These are phyloP conservation scores for Allacma fusca DNA, from an alignment of 2,888 invertebrate species.

Conservation along the genomic window DNA sequence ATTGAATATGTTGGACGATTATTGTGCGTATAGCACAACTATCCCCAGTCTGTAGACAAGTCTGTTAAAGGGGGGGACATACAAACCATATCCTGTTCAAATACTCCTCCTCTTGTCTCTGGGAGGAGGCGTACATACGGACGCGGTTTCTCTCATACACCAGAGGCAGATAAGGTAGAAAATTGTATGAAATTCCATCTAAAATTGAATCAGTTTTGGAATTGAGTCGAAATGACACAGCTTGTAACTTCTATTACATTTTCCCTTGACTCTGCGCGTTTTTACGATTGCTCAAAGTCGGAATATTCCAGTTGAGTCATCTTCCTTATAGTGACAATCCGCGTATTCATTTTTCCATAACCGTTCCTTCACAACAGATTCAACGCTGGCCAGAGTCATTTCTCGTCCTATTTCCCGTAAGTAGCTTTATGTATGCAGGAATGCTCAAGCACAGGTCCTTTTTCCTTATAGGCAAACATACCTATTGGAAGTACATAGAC, in stretches of 20 bases:
- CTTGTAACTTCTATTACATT: constrained; percentile 35
- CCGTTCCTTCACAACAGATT: neutral
- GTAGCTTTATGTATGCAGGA: no score
- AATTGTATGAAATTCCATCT: constrained; percentile 30
- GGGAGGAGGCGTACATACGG: neutral
- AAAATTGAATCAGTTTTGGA: constrained; percentile 38
- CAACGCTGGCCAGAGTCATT: no score
- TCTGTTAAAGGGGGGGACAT: no score
- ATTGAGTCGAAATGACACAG: constrained; percentile 30
- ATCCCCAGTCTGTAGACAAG: neutral
- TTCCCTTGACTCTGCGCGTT: constrained; percentile 13
- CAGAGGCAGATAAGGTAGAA: constrained; percentile 8
- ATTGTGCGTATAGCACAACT: no score
- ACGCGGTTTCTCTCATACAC: neutral
- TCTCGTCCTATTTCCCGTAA: no score
- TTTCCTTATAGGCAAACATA: no score
- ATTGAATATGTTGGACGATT: no score
- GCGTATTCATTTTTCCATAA: neutral
- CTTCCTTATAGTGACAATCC: neutral
- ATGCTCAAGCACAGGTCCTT: no score
- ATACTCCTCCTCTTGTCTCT: neutral
- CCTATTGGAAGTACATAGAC: no score
- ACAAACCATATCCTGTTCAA: no score
- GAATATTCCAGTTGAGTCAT: neutral
- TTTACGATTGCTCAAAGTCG: neutral